Evolutionary conservation across 2,888 invertebrate species (phyloP).

Genomic region (Linnaemya vulpina): DNA sequence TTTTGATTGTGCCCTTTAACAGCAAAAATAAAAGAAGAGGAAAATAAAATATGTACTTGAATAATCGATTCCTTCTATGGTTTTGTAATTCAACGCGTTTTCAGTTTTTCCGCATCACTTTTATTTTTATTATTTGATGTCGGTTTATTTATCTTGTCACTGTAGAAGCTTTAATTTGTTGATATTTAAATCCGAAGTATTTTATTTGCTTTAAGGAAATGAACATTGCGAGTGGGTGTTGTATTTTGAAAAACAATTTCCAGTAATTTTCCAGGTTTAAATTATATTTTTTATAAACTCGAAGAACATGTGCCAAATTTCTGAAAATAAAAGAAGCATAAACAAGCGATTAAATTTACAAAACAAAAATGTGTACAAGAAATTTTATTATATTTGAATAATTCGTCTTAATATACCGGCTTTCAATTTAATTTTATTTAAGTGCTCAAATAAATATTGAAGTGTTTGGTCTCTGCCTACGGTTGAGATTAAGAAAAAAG

Average conservation of each 20-base stretch:
- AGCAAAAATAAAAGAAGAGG: neutral
- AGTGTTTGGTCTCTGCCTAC: neutral
- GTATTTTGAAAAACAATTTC: neutral
- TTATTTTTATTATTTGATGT: neutral
- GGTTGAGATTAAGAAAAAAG: too few species aligned
- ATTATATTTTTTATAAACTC: neutral
- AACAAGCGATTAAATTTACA: neutral
- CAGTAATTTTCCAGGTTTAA: neutral
- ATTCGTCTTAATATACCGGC: neutral
- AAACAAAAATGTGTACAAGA: neutral
- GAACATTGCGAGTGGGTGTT: neutral
- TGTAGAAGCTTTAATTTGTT: neutral
- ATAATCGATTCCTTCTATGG: neutral
- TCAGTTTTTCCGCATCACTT: neutral
- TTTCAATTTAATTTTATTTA: neutral
- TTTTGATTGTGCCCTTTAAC: neutral
- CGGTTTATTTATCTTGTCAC: neutral
- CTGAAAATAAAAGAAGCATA: conserved; percentile 17
- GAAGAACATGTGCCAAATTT: neutral
- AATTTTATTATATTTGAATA: neutral
- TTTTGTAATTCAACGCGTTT: neutral
- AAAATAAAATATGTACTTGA: neutral
- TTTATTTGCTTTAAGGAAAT: neutral
- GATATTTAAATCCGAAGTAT: neutral
- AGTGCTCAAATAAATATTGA: neutral